Percentiles rank a stretch among this genome's conserved stretches.
phyloP scores from a whole-genome alignment of 2,888 invertebrate genomes.

The Drosophila anomelani region DNA sequence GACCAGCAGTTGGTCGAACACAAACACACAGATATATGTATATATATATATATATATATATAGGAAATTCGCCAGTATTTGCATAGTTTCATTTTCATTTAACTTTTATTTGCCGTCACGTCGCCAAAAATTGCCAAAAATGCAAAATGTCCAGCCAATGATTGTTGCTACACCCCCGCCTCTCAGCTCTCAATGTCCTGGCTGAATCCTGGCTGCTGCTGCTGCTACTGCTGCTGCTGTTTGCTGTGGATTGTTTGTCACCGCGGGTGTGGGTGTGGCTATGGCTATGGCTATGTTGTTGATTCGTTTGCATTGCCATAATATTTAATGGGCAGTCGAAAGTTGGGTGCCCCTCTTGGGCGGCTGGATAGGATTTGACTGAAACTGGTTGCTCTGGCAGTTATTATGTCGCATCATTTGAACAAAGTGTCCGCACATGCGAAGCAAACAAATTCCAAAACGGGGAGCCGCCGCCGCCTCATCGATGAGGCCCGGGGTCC shows the following conservation, averaged over 20 bases:
- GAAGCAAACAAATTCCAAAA: constrained; percentile 59
- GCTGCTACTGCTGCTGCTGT: constrained; percentile 6
- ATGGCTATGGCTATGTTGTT: constrained; percentile 17
- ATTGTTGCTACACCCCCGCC: constrained; percentile 3
- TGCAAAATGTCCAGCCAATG: constrained; percentile 47
- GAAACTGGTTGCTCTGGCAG: constrained; percentile 34
- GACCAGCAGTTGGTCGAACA: constrained; percentile 12
- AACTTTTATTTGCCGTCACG: constrained; percentile 62
- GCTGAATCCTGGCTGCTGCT: not conserved
- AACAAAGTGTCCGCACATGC: constrained; percentile 61
- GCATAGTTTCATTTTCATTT: constrained; percentile 71
- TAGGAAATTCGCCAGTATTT: constrained; percentile 56
- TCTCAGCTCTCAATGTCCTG: constrained; percentile 2
- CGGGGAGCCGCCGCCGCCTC: not conserved
- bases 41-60: not conserved
- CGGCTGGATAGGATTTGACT: not conserved
- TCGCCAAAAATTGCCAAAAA: constrained; percentile 48
- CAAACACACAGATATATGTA: not conserved
- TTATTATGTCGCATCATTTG: constrained; percentile 66
- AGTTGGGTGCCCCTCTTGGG: constrained; percentile 26
- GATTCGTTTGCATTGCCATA: constrained; percentile 67
- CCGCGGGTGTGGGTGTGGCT: not conserved
- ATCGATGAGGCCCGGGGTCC: not conserved
- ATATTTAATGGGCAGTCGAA: constrained; percentile 65
- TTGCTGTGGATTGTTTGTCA: constrained; percentile 11